Evolutionary conservation across 2,888 invertebrate species (phyloP).

Genomic region (Pristionchus mayeri): DNA sequence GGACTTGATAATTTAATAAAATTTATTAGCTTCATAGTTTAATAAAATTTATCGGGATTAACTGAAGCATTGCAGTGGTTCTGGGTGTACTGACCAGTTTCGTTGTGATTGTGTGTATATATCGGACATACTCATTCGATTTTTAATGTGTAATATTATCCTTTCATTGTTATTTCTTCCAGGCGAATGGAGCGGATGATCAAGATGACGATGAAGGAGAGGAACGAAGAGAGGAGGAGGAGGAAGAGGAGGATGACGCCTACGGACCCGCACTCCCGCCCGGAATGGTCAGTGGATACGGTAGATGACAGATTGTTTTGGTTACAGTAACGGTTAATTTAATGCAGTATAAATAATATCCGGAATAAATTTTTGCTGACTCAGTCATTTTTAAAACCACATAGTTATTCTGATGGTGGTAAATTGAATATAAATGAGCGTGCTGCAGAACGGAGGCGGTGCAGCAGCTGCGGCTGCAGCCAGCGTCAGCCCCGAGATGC

Average conservation of each 20-base stretch:
- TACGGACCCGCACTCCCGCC: conserved; percentile 49
- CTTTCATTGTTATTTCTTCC: neutral
- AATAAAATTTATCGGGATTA: neutral
- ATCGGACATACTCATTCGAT: too few relatives aligned
- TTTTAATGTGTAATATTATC: neutral
- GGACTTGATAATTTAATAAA: too few relatives aligned
- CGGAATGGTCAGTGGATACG: neutral
- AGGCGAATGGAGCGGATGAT: conserved; percentile 30
- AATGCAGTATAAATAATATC: too few relatives aligned
- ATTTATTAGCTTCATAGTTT: too few relatives aligned
- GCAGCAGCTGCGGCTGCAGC: conserved; percentile 5
- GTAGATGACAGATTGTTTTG: too few relatives aligned
- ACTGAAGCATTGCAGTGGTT: neutral
- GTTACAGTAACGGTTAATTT: too few relatives aligned
- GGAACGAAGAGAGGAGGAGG: conserved; percentile 4
- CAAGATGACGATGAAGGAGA: neutral
- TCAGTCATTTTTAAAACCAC: neutral
- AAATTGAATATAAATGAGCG: neutral
- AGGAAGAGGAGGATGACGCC: conserved; percentile 42
- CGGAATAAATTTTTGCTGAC: too few relatives aligned
- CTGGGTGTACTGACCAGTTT: neutral
- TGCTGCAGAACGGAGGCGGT: neutral
- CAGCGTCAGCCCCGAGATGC: neutral
- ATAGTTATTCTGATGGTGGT: neutral
- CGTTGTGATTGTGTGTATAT: neutral